A percentile compares a stretch with the other conserved stretches of the same genome.
Conservation (phyloP, 2,797 vertebrate species). For the Emys orbicularis region DNA sequence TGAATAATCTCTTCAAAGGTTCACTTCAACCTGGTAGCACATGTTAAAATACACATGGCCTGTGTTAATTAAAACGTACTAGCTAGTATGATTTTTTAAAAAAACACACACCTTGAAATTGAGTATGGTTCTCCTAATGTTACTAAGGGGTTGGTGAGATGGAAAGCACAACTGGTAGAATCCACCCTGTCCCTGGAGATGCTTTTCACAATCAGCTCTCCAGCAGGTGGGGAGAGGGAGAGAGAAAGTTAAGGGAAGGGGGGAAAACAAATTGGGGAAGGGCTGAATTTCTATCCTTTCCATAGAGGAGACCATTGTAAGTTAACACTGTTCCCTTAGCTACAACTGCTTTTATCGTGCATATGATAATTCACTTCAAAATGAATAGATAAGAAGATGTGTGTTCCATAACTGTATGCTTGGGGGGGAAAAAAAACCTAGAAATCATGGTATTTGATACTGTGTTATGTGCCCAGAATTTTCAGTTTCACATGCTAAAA, state of each 20-base stretch:
- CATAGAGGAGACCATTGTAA: background rate
- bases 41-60: background rate
- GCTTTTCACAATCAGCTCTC: constrained; percentile 4
- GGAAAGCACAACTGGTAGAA: fast-evolving
- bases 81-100: background rate
- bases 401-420: background rate
- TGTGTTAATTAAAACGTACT: background rate
- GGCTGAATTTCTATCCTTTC: background rate
- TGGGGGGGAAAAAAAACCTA: background rate
- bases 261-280: background rate
- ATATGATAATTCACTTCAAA: background rate
- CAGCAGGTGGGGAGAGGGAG: fast-evolving
- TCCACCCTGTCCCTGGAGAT: background rate
- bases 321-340: fast-evolving
- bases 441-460: background rate
- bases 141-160: fast-evolving
- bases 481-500: background rate
- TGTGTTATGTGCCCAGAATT: background rate
- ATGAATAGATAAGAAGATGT: background rate
- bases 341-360: background rate
- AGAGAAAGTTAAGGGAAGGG: background rate
- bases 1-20: fast-evolving
- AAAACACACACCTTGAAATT: background rate
- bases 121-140: background rate
- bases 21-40: fast-evolving